Conservation (phyloP, 2,797 vertebrate species). For the Synaphobranchus kaupii region DNA sequence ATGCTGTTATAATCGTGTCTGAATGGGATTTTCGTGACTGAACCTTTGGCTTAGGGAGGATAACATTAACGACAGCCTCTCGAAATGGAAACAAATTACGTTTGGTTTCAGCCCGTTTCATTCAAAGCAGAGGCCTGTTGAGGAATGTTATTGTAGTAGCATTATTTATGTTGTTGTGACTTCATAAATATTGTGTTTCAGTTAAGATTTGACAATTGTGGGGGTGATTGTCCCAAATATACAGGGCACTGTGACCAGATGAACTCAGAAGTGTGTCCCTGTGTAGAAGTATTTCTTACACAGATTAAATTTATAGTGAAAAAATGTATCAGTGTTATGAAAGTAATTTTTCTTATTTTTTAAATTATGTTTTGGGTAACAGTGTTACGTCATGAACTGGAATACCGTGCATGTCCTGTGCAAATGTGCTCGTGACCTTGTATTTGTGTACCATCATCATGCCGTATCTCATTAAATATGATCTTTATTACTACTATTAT, state of each 20-base stretch:
- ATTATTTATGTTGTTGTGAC: background rate
- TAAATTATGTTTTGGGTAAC: background rate
- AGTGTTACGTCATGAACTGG: background rate
- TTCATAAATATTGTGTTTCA: background rate
- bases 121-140: background rate
- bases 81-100: background rate
- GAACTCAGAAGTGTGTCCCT: background rate
- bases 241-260: background rate
- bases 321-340: background rate
- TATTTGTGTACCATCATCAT: slow-evolving; percentile 1
- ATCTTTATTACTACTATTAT: background rate
- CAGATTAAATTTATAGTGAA: background rate
- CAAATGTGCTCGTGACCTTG: background rate
- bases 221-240: background rate
- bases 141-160: background rate
- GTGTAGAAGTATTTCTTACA: background rate
- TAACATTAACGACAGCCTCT: background rate
- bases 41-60: background rate
- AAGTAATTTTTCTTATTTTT: background rate
- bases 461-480: background rate
- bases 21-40: background rate
- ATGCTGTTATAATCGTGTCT: background rate
- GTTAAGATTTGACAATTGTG: background rate
- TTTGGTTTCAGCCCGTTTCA: background rate
- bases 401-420: background rate